Base-by-base conservation (phyloP, 2,888 invertebrate species). In the Conops quadrifasciatus region DNA sequence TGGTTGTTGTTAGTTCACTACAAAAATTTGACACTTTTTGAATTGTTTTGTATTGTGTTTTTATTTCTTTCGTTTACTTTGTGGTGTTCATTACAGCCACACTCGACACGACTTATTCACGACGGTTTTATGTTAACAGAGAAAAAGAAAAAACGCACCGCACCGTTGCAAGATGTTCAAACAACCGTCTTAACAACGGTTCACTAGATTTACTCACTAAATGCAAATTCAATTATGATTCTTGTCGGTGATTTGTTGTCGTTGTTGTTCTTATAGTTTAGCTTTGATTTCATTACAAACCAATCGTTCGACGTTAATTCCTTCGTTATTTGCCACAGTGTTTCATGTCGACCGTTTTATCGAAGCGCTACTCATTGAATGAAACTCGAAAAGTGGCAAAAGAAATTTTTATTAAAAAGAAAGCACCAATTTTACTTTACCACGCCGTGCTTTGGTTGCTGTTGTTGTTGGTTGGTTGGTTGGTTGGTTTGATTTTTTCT, bases 341-440 rank as follows among this genome's bases (percentile, higher is more conserved):
- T 36, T 36, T 36, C 36, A 36, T 36, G 36, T 78, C 81, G 80
- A 82, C 81, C 79, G 80, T 72, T 76, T 75, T 77, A 76, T 75
- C 77, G 77, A 77, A 78, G 78, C 78, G 83, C 79, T 80, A 78
- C 77, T 77, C 78, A 81, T 80, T 81, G 82, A 83, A 83, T 83
- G 82, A 82, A 81, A 79, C 79, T 82, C 76, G 76, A 76, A 73
- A 73, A 76, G 75, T 77, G 78, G 77, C 77, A 76, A 79, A 83
- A 83, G 83, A 83, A 82, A 82, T 83, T 81, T 78, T 77, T 78
- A 78, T 78, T 77, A 78, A 80, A 81, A 82, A 82, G 82, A 82
- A 82, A 82, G 82, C 80, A 80, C 77, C 74, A 71, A 73, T 74
- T 72, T 75, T 72, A 71, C 60, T 70, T 77, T 70, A 69, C 73